A percentile compares a stretch with the other conserved stretches of the same genome.
Conservation (phyloP, 2,113 vertebrate genomes). For the Cynocephalus volans region DNA sequence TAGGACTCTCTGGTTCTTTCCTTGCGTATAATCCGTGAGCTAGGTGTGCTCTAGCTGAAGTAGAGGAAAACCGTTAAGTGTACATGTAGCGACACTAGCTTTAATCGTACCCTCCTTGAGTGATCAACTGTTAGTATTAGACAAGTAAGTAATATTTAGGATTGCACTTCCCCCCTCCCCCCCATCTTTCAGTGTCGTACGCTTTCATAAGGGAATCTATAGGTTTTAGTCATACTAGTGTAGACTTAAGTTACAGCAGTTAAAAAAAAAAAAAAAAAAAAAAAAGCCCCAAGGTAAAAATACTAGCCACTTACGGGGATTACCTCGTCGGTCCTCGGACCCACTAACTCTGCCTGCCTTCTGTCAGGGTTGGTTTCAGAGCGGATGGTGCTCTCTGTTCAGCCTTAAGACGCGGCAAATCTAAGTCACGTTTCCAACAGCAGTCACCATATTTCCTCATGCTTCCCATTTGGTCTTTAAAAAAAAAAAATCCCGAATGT, state of each 20-base stretch:
- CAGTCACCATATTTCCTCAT: constrained; percentile 52
- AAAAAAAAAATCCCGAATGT: not conserved
- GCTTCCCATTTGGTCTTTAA: constrained; percentile 4
- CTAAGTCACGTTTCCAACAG: not conserved
- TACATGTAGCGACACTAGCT: not conserved
- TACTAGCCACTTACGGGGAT: not conserved
- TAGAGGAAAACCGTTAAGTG: not conserved
- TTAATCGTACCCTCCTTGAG: not conserved
- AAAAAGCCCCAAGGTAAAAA: constrained; percentile 6
- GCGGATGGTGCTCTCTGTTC: not conserved
- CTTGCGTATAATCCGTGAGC: not conserved
- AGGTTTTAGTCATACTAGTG: not conserved
- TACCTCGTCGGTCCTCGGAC: not conserved
- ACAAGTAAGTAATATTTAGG: not conserved
- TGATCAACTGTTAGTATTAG: not conserved
- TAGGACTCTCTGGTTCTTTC: constrained; percentile 34
- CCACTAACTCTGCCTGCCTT: not conserved
- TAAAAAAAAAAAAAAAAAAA: not conserved
- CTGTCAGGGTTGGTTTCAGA: not conserved
- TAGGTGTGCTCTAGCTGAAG: not conserved
- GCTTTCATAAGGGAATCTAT: constrained; percentile 26
- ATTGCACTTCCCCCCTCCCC: not conserved
- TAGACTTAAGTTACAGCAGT: not conserved
- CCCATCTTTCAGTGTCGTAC: not conserved
- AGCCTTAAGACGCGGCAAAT: constrained; percentile 28